Conservation (phyloP, 2,888 invertebrate genomes). For the Pelosia muscerda region DNA sequence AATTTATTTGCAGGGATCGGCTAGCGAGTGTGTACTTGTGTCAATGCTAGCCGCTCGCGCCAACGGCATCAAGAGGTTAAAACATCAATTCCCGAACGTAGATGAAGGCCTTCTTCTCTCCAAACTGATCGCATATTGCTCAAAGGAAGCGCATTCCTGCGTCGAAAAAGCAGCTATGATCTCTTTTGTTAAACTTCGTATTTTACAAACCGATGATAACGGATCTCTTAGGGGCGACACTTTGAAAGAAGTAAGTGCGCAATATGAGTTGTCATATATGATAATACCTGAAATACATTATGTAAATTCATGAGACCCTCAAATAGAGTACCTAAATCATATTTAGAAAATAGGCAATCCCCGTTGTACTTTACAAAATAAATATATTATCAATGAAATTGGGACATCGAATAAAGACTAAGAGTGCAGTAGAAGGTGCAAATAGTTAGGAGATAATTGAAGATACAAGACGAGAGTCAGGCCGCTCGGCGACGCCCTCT, state of each 20-base stretch:
- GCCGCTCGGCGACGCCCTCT: conserved; percentile 52
- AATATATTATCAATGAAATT: conserved; percentile 49
- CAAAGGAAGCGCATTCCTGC: conserved; percentile 96
- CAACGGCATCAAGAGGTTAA: conserved; percentile 94
- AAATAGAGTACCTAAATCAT: background rate
- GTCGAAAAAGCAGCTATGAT: conserved; percentile 98
- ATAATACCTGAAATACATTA: background rate
- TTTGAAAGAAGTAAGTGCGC: conserved; percentile 89
- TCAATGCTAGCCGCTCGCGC: conserved; percentile 97
- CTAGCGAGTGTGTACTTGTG: conserved; percentile 97
- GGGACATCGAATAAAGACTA: conserved; percentile 53
- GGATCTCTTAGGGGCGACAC: conserved; percentile 93
- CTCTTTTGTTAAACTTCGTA: conserved; percentile 95
- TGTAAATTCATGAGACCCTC: background rate
- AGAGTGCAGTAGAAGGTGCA: conserved; percentile 58
- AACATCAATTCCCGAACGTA: conserved; percentile 93
- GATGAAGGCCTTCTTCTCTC: conserved; percentile 96
- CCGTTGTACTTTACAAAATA: background rate
- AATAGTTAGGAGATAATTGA: conserved; percentile 81
- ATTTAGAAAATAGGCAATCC: background rate
- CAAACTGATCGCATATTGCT: conserved; percentile 97
- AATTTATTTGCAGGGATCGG: conserved; percentile 91
- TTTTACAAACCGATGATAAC: conserved; percentile 95
- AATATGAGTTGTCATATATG: background rate
- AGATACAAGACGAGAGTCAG: conserved; percentile 55